Evolutionary conservation across 2,888 invertebrate genomes (phyloP), one percentile per base, ranked within the genome.

Genomic region (Acronicta aceris): DNA sequence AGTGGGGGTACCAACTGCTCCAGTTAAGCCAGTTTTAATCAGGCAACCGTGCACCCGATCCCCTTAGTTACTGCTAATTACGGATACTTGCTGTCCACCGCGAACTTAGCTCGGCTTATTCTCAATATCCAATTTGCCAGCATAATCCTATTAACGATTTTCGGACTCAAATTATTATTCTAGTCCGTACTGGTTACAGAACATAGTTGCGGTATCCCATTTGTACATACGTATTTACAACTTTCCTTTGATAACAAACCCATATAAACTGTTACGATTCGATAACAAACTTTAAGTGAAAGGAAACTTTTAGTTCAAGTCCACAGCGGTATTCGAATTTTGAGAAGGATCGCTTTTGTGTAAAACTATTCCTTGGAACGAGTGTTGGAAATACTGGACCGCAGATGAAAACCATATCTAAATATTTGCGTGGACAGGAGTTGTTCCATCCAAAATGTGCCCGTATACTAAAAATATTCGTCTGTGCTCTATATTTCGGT

Each of bases 41-140:
- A 81, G 74, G 57, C 78, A 74, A 64, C 55, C 81, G 81, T 76
- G 76, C 65, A 69, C 74, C 79, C 83, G 81, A 88, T 87, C 88
- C 89, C 84, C 88, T 89, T 89, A 90, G 88, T 90, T 91, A 88
- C 89, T 91, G 89, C 90, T 93, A 92, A 93, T 94, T 92, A 93
- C 87, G 79, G 84, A 85, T 87, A 89, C 89, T 89, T 87, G 87
- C 87, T 84, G 91, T 89, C 91, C 89, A 90, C 91, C 89, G 79
- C 88, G 76, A 86, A 90, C 89, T 92, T 90, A 88, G 79, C 79
- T 80, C 71, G 85, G 90, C 86, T 92, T 91, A 89, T 86, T 81
- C 81, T 87, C 89, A 86, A 91, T 92, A 92, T 91, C 91, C 90
- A 92, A 91, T 93, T 93, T 89, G 85, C 86, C 71, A 81, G 75